Evolutionary conservation across 2,797 vertebrate genomes (phyloP), one percentile per base, ranked within the genome.

Genomic region (Pangasius sanitwongsei): DNA sequence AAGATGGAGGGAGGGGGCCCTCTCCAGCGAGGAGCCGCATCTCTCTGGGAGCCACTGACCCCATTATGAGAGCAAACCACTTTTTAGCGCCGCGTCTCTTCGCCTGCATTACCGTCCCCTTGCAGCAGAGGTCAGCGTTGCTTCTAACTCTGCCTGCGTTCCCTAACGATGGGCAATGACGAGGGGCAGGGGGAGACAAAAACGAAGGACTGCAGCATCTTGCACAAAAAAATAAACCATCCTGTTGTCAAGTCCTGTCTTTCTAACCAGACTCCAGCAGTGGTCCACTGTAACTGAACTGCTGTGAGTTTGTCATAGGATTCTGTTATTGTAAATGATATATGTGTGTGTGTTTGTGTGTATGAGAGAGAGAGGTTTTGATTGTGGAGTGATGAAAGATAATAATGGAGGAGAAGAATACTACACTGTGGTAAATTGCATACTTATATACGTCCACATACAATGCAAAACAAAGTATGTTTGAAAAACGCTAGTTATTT

Each of bases 101-200:
- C 11, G 78, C 70, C 37, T 95, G 95, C 94, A 93, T 44, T 96
- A 93, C 92, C 90, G 63, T 48, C 67, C 15, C 18, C 84, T 34
- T 85, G 97, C 98, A 96, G 95, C 92, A 97, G 98, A 96, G 96
- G 97, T 96, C 97, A 97, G 93, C 91, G 93, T 95, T 88, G 95
- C 92, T 89, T 93, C 94, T 93, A 91, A 91, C 77, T 92, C 31
- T 78, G 75, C 77, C 41, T 8, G 25, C 61, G 28, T 23, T 53
- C 69, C n/a, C 70, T 25, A 16, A 80, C 57, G 37, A 61, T n/a
- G 25, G 72, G 50, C 63, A 50, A 63, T 23, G 44, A 34, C 18
- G 9, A 34, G 44, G 83, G 44, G 20, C 81, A 86, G 77, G 37
- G 77, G 48, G 74, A 83, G 87, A 86, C 37, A n/a, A 87, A 87